phyloP scores from a whole-genome alignment of 1,140 invertebrate species.

The Hyles euphorbiae region DNA sequence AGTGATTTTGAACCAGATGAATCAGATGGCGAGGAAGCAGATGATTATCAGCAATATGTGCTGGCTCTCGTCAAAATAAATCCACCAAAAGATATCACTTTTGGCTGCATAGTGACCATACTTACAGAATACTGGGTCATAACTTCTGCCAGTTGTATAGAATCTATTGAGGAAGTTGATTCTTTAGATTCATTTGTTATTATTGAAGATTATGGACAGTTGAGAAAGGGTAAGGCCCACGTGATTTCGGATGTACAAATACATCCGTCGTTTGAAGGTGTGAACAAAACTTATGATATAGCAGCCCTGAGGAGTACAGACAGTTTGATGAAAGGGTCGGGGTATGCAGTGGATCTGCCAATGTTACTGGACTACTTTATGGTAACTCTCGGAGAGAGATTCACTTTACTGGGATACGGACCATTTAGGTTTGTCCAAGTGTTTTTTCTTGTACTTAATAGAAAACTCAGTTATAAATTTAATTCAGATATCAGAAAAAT shows the following conservation, averaged over 20 bases:
- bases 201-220: slow-evolving; percentile 32
- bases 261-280: slow-evolving; percentile 48
- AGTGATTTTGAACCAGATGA: slow-evolving; percentile 8
- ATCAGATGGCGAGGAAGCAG: slow-evolving; percentile 17
- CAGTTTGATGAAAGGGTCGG: slow-evolving; percentile 11
- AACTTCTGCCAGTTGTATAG: slow-evolving; percentile 59
- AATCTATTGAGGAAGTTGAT: slow-evolving; percentile 50
- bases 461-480: too few species aligned
- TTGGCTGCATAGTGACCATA: slow-evolving; percentile 50
- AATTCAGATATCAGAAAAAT: too few species aligned
- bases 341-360: slow-evolving; percentile 19
- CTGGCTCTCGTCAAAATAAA: slow-evolving; percentile 49
- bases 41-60: slow-evolving; percentile 17
- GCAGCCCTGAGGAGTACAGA: slow-evolving; percentile 37
- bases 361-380: slow-evolving; percentile 38
- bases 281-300: slow-evolving; percentile 40
- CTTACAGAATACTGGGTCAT: slow-evolving; percentile 46
- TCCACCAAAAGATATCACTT: slow-evolving; percentile 30
- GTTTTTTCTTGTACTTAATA: too few species aligned
- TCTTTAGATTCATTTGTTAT: slow-evolving; percentile 51
- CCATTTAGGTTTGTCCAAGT: slow-evolving; percentile 36
- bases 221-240: slow-evolving; percentile 18
- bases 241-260: slow-evolving; percentile 38
- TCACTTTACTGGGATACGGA: slow-evolving; percentile 44
- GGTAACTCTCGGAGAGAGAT: slow-evolving; percentile 39